Evolutionary conservation across 2,113 vertebrate species (phyloP).

Genomic region (Leptocoma aspasia): DNA sequence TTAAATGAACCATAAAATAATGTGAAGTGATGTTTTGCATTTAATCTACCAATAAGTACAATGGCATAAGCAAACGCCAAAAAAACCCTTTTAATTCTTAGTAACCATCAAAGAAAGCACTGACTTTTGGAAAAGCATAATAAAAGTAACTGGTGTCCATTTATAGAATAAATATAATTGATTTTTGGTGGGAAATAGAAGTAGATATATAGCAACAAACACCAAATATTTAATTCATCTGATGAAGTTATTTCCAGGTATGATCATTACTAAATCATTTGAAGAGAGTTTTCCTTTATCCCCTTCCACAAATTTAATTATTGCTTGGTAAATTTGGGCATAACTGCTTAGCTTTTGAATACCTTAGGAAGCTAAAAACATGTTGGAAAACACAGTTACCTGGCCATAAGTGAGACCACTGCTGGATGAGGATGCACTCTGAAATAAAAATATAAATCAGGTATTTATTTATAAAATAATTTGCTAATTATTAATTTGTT

Average conservation of each 20-base stretch:
- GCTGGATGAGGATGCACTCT: not conserved
- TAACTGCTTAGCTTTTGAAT: not conserved
- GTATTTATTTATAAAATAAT: not conserved
- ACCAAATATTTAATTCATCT: not conserved
- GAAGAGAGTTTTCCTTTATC: not conserved
- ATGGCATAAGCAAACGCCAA: not conserved
- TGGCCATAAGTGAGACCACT: constrained; percentile 40
- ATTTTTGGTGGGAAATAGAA: not conserved
- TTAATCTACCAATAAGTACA: not conserved
- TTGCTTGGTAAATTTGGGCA: not conserved
- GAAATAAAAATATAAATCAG: not conserved
- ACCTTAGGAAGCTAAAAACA: not conserved
- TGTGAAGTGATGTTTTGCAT: not conserved
- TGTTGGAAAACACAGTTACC: constrained; percentile 5
- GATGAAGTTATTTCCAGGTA: not conserved
- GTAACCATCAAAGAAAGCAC: not conserved
- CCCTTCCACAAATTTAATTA: not conserved
- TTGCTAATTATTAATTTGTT: not conserved
- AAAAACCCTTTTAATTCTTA: not conserved
- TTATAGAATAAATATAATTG: not conserved
- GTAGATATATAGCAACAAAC: not conserved
- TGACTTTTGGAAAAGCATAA: not conserved
- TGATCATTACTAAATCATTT: not conserved
- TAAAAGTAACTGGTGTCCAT: not conserved
- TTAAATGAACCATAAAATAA: not conserved